These are phyloP conservation scores for Varroa destructor DNA, from an alignment of 1,140 invertebrate genomes.

Conservation along the genomic window DNA sequence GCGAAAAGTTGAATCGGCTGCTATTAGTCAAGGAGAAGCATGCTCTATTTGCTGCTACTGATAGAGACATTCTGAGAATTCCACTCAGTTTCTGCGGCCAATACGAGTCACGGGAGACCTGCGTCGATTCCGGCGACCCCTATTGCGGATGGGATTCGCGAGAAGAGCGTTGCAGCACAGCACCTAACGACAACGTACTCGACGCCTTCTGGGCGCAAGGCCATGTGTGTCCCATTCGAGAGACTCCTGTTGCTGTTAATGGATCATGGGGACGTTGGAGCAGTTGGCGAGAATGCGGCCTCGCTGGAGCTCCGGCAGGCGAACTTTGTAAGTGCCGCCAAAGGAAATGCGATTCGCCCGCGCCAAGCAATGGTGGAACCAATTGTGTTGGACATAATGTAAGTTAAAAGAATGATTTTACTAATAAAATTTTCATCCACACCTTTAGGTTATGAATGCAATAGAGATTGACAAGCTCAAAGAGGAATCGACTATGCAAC, in stretches of 20 bases:
- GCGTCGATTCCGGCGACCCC: conserved; percentile 71
- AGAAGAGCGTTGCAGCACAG: conserved; percentile 53
- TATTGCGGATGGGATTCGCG: conserved; percentile 83
- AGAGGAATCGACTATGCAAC: too few species aligned
- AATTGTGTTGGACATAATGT: conserved; percentile 40
- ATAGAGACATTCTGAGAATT: conserved; percentile 51
- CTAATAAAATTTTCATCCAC: too few species aligned
- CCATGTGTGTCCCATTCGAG: conserved; percentile 39
- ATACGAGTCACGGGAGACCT: conserved; percentile 44
- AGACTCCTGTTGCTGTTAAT: conserved; percentile 45
- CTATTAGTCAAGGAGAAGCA: conserved; percentile 42
- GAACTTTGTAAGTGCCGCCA: conserved; percentile 63
- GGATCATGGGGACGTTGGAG: conserved; percentile 63
- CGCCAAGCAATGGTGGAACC: conserved; percentile 58
- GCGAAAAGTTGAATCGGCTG: conserved; percentile 34
- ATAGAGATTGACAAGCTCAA: too few species aligned
- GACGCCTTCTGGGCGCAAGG: conserved; percentile 57
- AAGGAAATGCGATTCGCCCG: conserved; percentile 64
- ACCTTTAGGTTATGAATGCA: too few species aligned
- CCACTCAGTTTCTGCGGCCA: neutral
- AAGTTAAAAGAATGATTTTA: conserved; percentile 4
- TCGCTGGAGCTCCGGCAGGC: conserved; percentile 34
- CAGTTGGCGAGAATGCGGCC: conserved; percentile 46
- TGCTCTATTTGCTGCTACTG: conserved; percentile 66
- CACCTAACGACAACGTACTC: conserved; percentile 50